Evolutionary conservation across 2,113 vertebrate species (phyloP).

Genomic region (Phyllopteryx taeniolatus): DNA sequence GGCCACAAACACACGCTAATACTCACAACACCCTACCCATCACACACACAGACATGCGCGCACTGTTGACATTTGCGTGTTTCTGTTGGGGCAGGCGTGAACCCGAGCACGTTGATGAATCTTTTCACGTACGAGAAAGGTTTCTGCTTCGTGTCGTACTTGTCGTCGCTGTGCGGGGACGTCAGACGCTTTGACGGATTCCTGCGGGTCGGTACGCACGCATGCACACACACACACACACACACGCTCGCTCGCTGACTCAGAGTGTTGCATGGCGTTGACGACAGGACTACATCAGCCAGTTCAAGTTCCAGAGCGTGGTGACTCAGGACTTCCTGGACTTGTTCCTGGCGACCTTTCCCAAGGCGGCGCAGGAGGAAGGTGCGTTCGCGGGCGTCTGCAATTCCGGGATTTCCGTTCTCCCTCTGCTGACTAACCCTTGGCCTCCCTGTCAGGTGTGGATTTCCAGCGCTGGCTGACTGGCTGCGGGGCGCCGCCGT

Average conservation of each 20-base stretch:
- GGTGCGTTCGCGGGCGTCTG: constrained; percentile 67
- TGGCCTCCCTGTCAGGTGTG: constrained; percentile 73
- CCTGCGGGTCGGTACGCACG: constrained; percentile 77
- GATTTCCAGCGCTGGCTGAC: constrained; percentile 95
- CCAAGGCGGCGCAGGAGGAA: constrained; percentile 82
- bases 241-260: neutral
- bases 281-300: constrained; percentile 86
- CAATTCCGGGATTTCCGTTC: too few species aligned
- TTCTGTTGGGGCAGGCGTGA: constrained; percentile 77
- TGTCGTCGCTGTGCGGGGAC: constrained; percentile 89
- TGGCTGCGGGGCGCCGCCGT: constrained; percentile 85
- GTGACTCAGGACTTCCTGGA: constrained; percentile 91
- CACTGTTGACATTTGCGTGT: neutral
- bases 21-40: too few species aligned
- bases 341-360: constrained; percentile 89
- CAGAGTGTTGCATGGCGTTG: constrained; percentile 4
- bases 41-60: neutral
- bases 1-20: too few species aligned
- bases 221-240: constrained; percentile 3
- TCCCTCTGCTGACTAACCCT: too few species aligned
- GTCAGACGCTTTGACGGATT: constrained; percentile 85
- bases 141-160: constrained; percentile 94
- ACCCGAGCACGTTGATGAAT: constrained; percentile 97
- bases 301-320: constrained; percentile 91
- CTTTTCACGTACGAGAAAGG: constrained; percentile 98